These are phyloP conservation scores for Melitaea athalia DNA, from an alignment of 2,888 invertebrate genomes.

Conservation along the genomic window DNA sequence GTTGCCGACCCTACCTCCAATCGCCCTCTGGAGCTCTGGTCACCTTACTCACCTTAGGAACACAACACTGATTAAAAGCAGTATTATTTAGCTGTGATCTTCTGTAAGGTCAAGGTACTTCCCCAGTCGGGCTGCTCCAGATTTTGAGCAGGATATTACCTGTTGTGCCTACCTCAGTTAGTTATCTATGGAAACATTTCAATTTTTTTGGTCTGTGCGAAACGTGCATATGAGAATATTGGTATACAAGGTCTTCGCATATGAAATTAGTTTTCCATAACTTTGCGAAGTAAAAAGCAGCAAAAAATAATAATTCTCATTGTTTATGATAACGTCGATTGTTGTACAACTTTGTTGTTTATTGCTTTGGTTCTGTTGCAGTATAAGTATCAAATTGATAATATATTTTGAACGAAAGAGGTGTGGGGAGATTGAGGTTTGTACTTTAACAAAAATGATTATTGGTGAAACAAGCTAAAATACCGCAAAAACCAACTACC, in stretches of 20 bases:
- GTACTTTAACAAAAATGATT: not conserved
- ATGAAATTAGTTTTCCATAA: constrained; percentile 44
- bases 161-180: no score
- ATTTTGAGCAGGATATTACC: no score
- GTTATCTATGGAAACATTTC: not conserved
- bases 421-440: not conserved
- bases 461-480: not conserved
- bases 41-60: no score
- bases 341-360: constrained; percentile 37
- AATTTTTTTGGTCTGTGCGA: constrained; percentile 10
- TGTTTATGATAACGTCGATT: constrained; percentile 47
- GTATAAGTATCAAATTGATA: no score
- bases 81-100: no score
- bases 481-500: not conserved
- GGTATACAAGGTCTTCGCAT: constrained; percentile 32
- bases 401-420: not conserved
- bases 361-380: constrained; percentile 49
- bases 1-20: no score
- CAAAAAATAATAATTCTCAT: constrained; percentile 54
- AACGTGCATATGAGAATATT: constrained; percentile 13
- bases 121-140: no score
- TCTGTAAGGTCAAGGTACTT: no score
- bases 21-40: no score
- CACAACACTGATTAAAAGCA: no score
- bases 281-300: constrained; percentile 41